Evolutionary conservation across 2,797 vertebrate genomes (phyloP).

Genomic region (Octomys mimax): DNA sequence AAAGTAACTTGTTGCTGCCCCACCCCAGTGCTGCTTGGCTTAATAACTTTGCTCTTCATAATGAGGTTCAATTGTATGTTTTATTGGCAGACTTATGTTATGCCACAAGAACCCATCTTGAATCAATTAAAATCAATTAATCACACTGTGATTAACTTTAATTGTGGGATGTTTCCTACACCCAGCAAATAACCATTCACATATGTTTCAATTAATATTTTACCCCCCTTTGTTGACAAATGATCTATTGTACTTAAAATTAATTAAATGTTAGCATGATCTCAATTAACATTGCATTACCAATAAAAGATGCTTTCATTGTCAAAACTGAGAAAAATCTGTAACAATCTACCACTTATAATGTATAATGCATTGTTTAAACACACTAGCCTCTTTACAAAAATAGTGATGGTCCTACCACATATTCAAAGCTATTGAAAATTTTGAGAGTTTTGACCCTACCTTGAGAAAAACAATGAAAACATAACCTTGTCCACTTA

Average conservation of each 20-base stretch:
- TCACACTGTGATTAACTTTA: constrained; percentile 75
- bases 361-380: neutral
- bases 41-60: constrained; percentile 57
- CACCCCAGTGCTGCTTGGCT: neutral
- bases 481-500: constrained; percentile 12
- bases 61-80: constrained; percentile 69
- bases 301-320: constrained; percentile 74
- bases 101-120: constrained; percentile 73
- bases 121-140: constrained; percentile 82
- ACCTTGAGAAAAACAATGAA: constrained; percentile 36
- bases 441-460: neutral
- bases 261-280: constrained; percentile 80
- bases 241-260: constrained; percentile 72
- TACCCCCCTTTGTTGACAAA: constrained; percentile 76
- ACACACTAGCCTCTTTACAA: neutral
- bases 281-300: constrained; percentile 68
- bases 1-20: neutral
- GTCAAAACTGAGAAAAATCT: constrained; percentile 73
- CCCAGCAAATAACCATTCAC: constrained; percentile 67
- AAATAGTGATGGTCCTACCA: neutral
- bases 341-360: constrained; percentile 5
- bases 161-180: constrained; percentile 67
- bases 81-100: constrained; percentile 64
- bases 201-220: constrained; percentile 75
- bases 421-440: constrained; percentile 47